A percentile compares a stretch with the other conserved stretches of the same genome.
Conservation (phyloP, 2,113 vertebrate species). For the Hemichromis elongatus region DNA sequence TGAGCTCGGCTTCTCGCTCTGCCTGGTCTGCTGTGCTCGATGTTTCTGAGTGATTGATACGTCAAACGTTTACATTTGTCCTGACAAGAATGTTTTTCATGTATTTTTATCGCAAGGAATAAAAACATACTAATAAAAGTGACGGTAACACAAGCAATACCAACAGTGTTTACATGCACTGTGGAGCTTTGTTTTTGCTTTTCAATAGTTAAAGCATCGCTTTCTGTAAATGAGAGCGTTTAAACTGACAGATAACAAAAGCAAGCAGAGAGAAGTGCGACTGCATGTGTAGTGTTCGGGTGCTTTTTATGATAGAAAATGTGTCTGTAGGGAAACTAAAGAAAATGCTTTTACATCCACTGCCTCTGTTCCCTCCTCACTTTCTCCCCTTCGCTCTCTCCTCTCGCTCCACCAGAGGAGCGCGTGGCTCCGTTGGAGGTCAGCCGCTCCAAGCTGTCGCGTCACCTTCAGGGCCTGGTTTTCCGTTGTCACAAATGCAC, state of each 20-base stretch:
- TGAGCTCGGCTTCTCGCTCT: background rate
- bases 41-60: background rate
- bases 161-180: background rate
- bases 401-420: constrained; percentile 79
- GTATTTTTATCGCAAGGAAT: background rate
- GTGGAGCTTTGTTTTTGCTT: background rate
- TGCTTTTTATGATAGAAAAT: background rate
- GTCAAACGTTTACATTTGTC: background rate
- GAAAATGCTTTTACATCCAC: background rate
- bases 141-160: background rate
- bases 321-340: background rate
- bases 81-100: background rate
- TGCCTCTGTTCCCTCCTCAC: background rate
- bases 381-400: background rate
- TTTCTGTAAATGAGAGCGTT: background rate
- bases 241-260: background rate
- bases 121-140: background rate
- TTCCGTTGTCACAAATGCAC: constrained; percentile 98
- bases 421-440: constrained; percentile 94
- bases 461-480: constrained; percentile 91
- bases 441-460: constrained; percentile 94
- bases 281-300: background rate
- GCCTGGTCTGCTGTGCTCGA: background rate
- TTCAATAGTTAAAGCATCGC: background rate
- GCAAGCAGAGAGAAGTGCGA: background rate